Evolutionary conservation across 37 sponge, comb jelly and placozoan species (phyloP).

Genomic region (Bolinopsis microptera): DNA sequence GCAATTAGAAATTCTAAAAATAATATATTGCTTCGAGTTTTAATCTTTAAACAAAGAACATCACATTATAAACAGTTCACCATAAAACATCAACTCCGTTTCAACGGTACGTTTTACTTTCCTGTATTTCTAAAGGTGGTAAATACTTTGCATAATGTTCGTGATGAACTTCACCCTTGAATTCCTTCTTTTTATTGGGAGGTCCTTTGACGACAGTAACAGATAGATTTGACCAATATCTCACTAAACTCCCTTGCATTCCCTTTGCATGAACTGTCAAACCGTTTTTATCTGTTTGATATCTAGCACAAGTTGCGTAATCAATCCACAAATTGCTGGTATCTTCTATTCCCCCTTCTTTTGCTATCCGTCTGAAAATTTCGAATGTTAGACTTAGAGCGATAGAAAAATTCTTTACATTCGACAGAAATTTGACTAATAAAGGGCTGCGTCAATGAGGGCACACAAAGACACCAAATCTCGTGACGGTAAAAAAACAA

Average conservation of each 20-base stretch:
- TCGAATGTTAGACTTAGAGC: too few relatives aligned
- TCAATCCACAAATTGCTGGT: constrained; percentile 26
- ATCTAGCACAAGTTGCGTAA: background rate
- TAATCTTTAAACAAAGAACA: too few relatives aligned
- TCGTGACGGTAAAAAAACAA: too few relatives aligned
- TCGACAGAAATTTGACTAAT: too few relatives aligned
- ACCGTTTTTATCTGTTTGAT: constrained; percentile 13
- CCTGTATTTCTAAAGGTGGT: background rate
- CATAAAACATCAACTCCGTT: too few relatives aligned
- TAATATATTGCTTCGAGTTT: too few relatives aligned
- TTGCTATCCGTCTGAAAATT: constrained; percentile 1
- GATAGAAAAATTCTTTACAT: too few relatives aligned
- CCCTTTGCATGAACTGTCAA: constrained; percentile 60
- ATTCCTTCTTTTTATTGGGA: background rate
- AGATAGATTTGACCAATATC: background rate
- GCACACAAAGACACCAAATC: too few relatives aligned
- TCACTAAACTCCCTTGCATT: background rate
- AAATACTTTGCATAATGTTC: constrained; percentile 8
- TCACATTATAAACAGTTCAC: too few relatives aligned
- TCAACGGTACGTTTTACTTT: background rate
- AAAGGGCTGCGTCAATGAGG: too few relatives aligned
- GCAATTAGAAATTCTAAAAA: too few relatives aligned
- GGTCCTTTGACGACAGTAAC: background rate
- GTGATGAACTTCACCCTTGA: background rate
- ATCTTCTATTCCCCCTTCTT: constrained; percentile 4